Base-by-base conservation (phyloP, 92 coral and sea anemone genomes). In the Parazoanthus darwini region DNA sequence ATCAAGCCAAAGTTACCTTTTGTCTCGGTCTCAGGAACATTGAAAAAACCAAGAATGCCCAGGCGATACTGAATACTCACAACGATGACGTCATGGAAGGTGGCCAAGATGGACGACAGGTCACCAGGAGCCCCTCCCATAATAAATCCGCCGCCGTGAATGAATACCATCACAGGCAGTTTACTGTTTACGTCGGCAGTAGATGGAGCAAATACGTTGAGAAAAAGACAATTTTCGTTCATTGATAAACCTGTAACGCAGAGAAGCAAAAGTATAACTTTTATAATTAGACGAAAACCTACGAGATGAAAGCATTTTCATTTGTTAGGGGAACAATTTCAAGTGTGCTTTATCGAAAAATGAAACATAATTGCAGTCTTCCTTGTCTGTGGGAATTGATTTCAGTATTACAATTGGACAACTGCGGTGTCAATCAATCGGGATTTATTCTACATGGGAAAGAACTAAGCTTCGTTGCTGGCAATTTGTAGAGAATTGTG, bases 11-110 rank as follows among this genome's bases (percentile, higher is more conserved):
- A 92, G 80, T 94, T 94, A 0, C 96, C 96, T 59, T 80, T 89
- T 10, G 90, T 71, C 1, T 94, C 87, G 44, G 96, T 88, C 16
- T 91, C 94, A 26, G 94, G 96, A 50, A 92, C 65, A 42, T 92
- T 92, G 54, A 94, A 87, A 87, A 92, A 94, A 3, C 96, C 96
- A 20, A 94, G 88, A 8, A 94, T 58, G 2, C 96, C 96, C 25
- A 94, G 85, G 20, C 96, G 96, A 75, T 94, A 94, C 78, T 94
- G 93, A 79, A 92, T 79, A 3, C 93, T 66, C 23, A 94, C 94
- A 75, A 92, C 88, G 38, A 94, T 92, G 92, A 92, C 93, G 82
- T 93, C 92, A 80, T 88, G 43, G 65, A 91, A 78, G 50, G 92
- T 81, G 10, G 93, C 88, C 46, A 93, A 13, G 58, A 91, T 78